Percentiles rank a stretch among this genome's conserved stretches.
Evolutionary conservation across 2,797 vertebrate species (phyloP).

Genomic region (Ceyx erithaca): DNA sequence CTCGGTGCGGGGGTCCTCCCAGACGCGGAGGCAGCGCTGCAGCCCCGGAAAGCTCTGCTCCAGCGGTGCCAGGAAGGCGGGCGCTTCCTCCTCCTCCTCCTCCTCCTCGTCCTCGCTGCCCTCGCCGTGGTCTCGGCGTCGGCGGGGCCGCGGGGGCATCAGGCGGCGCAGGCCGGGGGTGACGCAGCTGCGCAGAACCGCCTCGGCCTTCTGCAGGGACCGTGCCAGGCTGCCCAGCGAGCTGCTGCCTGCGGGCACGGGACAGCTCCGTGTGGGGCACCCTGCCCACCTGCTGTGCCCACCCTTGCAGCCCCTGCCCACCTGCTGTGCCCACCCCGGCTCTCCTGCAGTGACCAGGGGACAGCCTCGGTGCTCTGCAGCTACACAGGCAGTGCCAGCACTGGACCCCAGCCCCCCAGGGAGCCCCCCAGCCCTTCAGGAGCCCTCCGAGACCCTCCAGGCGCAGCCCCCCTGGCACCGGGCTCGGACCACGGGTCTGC

Average conservation of each 20-base stretch:
- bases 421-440: neutral
- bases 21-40: neutral
- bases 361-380: neutral
- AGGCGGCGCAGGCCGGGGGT: neutral
- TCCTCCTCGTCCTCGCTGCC: neutral
- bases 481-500: neutral
- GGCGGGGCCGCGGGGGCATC: neutral
- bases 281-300: too few species aligned
- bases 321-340: neutral
- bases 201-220: conserved; percentile 39
- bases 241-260: neutral
- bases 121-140: fast-evolving
- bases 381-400: neutral
- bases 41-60: conserved; percentile 10
- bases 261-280: neutral
- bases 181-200: neutral
- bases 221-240: neutral
- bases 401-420: too few species aligned
- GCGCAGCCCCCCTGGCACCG: too few species aligned
- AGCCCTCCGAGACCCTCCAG: neutral
- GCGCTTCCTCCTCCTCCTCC: neutral
- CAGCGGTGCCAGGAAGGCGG: neutral
- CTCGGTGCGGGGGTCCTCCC: conserved; percentile 42
- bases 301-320: too few species aligned
- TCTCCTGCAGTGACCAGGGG: too few species aligned